Conservation (phyloP, 1,140 invertebrate species). For the Drosophila prosaltans region DNA sequence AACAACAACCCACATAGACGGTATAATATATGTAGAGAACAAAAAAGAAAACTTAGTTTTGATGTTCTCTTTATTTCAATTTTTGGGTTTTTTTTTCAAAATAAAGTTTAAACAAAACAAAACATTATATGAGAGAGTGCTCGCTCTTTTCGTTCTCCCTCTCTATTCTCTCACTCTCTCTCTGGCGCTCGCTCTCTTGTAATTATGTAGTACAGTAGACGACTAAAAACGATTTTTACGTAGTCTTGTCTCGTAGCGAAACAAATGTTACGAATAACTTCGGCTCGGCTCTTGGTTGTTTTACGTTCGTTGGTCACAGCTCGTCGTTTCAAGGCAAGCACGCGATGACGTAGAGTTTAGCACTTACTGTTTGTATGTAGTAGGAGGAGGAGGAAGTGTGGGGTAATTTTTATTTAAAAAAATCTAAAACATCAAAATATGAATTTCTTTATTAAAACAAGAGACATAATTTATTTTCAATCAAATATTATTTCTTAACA, state of each 20-base stretch:
- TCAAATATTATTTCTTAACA: background rate
- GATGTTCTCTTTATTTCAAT: background rate
- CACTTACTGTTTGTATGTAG: constrained; percentile 28
- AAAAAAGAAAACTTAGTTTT: constrained; percentile 24
- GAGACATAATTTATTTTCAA: background rate
- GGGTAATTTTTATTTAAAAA: background rate
- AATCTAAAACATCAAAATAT: background rate
- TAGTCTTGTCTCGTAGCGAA: constrained; percentile 41
- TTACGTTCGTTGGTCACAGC: constrained; percentile 19
- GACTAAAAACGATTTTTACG: constrained; percentile 73
- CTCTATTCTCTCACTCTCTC: constrained; percentile 33
- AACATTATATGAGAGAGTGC: constrained; percentile 69
- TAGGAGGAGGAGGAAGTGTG: background rate
- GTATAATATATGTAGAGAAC: constrained; percentile 39
- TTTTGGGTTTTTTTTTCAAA: background rate
- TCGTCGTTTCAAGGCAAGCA: constrained; percentile 19
- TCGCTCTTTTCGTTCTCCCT: background rate
- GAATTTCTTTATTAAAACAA: background rate
- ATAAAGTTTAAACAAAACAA: constrained; percentile 71
- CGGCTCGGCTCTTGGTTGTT: constrained; percentile 6
- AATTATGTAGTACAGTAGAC: constrained; percentile 82
- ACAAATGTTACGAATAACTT: constrained; percentile 12
- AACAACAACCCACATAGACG: constrained; percentile 22
- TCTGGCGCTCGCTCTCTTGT: constrained; percentile 57
- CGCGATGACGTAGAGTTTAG: constrained; percentile 13